Evolutionary conservation across 1,140 invertebrate genomes (phyloP), one percentile per base, ranked within the genome.

Genomic region (Drosophila lini): DNA sequence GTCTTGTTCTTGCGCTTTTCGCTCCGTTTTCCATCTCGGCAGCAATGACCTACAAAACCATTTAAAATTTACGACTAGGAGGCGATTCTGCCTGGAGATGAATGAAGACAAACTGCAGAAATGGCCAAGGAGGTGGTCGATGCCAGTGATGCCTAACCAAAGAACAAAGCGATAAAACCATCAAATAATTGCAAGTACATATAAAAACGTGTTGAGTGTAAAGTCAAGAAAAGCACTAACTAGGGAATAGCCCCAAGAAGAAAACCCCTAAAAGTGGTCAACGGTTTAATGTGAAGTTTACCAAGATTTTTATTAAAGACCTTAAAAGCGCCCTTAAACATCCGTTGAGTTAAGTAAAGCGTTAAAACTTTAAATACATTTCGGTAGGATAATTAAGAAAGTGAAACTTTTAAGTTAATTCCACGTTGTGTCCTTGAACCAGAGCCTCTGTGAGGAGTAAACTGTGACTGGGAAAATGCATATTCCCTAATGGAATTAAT

Each of bases 101-200:
- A 84, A 89, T 89, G 84, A 84, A 89, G 84, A 84, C 74, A 89
- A 84, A 89, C 56, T 89, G 78, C 80, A 84, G 70, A 67, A 76
- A 41, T 53, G 62, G 38, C 50, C 45, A 48, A 53, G 50, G 52
- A 45, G 63, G 38, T 28, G 34, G 42, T 25, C 50, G 48, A 45
- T 42, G 70, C 16, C 44, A 69, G 74, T 36, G 48, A 48, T 73
- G 56, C 50, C 47, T 55, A 34, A 53, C 22, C 31, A 44, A 19
- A 25, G 41, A 57, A 74, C 15, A 32, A 40, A 22, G 22, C 34
- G n/a, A 58, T 55, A 10, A 45, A 67, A 52, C 19, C 32, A 55
- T 57, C 31, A 52, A 42, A 58, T 58, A 38, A 53, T 36, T 53
- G 32, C 6, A 36, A 53, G 28, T 36, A 16, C 36, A 5, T 22